phyloP scores from a whole-genome alignment of 2,888 invertebrate species.

The Halictus quadricinctus region DNA sequence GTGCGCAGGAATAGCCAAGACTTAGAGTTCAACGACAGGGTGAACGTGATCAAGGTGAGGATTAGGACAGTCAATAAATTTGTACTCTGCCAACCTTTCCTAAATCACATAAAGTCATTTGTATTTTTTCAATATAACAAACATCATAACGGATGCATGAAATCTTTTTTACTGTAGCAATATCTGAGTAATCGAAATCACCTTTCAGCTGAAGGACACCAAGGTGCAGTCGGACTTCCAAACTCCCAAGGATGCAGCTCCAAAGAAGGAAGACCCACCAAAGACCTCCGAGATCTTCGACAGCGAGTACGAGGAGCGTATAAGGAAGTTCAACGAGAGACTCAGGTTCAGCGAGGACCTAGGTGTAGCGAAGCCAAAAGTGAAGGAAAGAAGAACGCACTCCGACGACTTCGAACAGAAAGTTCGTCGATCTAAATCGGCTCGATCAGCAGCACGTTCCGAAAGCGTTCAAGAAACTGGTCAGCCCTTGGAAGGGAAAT shows the following conservation, averaged over 20 bases:
- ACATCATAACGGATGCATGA: too few species aligned
- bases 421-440: conserved; percentile 30
- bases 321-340: conserved; percentile 66
- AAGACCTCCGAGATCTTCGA: conserved; percentile 24
- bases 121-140: neutral
- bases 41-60: conserved; percentile 53
- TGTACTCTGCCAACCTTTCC: neutral
- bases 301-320: conserved; percentile 62
- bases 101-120: neutral
- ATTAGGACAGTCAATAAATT: neutral
- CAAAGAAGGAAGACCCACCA: neutral
- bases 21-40: conserved; percentile 73
- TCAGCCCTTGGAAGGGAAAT: conserved; percentile 36
- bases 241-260: neutral
- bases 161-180: too few species aligned
- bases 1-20: conserved; percentile 73
- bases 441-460: neutral
- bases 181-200: neutral
- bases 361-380: conserved; percentile 41
- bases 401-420: conserved; percentile 75
- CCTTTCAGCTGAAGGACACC: conserved; percentile 46
- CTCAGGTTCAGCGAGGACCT: conserved; percentile 67
- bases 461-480: neutral
- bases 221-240: conserved; percentile 42
- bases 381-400: conserved; percentile 70